phyloP scores from a whole-genome alignment of 2,888 invertebrate genomes.

The Zhengitettix transpicula region DNA sequence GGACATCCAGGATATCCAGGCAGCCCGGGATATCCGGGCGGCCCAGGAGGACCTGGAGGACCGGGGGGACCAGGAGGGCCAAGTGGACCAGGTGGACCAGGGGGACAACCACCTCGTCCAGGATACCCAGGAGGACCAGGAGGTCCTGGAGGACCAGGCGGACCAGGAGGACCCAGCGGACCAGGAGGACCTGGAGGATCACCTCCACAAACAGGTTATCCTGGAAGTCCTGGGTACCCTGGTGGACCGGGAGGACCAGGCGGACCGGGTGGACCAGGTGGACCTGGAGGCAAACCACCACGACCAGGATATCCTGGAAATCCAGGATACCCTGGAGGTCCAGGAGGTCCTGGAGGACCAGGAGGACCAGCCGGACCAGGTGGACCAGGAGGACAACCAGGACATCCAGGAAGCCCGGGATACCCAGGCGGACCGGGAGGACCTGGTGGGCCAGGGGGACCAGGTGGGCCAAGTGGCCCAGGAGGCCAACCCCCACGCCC shows the following conservation, averaged over 20 bases:
- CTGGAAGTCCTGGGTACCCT: conserved; percentile 3
- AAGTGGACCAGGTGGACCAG: too few species aligned
- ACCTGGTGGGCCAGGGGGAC: conserved; percentile 21
- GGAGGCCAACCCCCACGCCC: conserved; percentile 11
- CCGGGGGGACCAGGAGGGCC: conserved; percentile 27
- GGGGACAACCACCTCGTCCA: conserved; percentile 17
- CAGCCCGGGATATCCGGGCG: too few species aligned
- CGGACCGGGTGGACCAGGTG: conserved; percentile 14
- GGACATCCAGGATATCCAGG: conserved; percentile 4
- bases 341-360: conserved; percentile 9
- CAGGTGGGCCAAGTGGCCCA: conserved; percentile 10
- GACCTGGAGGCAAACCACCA: conserved; percentile 14
- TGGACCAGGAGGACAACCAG: conserved; percentile 9
- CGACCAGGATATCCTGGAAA: conserved; percentile 14
- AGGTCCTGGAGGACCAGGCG: conserved; percentile 13
- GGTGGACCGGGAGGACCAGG: conserved; percentile 10
- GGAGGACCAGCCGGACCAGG: conserved; percentile 2
- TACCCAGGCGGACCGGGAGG: conserved; percentile 15
- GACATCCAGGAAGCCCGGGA: conserved; percentile 18
- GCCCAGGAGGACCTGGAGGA: conserved; percentile 3
- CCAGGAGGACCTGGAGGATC: conserved; percentile 10
- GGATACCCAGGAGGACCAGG: conserved; percentile 14
- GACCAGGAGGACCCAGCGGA: conserved; percentile 15
- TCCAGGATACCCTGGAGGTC: conserved; percentile 17
- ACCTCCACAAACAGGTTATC: neutral